Evolutionary conservation across 1,140 invertebrate species (phyloP).

Genomic region (Trypoxylus dichotomus): DNA sequence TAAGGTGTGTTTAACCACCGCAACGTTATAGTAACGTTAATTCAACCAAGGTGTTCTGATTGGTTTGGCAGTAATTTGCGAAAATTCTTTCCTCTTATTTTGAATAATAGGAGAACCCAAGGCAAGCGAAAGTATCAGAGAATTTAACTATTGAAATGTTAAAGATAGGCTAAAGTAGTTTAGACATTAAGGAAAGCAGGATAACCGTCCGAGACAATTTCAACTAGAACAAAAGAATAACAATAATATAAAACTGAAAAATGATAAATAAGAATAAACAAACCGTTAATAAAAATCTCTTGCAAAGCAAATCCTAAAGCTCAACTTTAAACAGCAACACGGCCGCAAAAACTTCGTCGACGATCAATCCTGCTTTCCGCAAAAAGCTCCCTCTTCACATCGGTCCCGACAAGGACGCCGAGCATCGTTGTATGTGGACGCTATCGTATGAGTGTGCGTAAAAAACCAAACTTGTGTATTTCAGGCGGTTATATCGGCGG

Average conservation of each 20-base stretch:
- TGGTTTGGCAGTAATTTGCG: too few species aligned
- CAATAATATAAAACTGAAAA: constrained; percentile 10
- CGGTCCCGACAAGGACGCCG: constrained; percentile 1
- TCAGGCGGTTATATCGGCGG: constrained; percentile 39
- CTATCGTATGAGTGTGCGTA: constrained; percentile 12
- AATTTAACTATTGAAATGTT: not conserved
- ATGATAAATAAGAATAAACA: constrained; percentile 32
- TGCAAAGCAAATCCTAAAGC: constrained; percentile 40
- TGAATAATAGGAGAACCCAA: too few species aligned
- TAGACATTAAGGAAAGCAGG: not conserved
- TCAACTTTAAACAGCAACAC: constrained; percentile 47
- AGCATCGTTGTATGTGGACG: not conserved
- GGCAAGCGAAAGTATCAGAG: not conserved
- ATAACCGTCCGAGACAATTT: not conserved
- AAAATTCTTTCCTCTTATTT: too few species aligned
- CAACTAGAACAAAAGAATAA: not conserved
- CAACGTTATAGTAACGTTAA: too few species aligned
- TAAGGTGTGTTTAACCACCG: too few species aligned
- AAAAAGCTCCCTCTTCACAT: constrained; percentile 39
- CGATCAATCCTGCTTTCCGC: constrained; percentile 48
- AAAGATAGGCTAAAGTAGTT: not conserved
- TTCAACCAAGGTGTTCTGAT: too few species aligned
- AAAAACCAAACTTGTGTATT: constrained; percentile 45
- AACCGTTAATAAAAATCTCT: constrained; percentile 32
- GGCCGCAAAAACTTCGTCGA: constrained; percentile 45